Conservation (phyloP, 2,888 invertebrate genomes). For the Phytoseiulus persimilis region DNA sequence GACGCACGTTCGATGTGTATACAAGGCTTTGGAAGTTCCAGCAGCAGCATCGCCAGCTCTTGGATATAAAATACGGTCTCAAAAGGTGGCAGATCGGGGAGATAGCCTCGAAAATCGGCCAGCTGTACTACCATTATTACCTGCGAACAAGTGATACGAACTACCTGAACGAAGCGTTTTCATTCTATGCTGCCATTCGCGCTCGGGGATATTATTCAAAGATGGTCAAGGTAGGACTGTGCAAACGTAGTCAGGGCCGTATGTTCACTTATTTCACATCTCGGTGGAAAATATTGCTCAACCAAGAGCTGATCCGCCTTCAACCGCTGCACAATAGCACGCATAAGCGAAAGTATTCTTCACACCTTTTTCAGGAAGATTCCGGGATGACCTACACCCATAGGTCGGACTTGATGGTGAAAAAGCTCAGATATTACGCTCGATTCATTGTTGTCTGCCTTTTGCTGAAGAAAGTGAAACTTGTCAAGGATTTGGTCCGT, state of each 20-base stretch:
- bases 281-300: background rate
- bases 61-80: slow-evolving; percentile 85
- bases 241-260: background rate
- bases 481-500: slow-evolving; percentile 72
- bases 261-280: no score
- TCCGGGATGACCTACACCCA: slow-evolving; percentile 41
- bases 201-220: slow-evolving; percentile 87
- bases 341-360: no score
- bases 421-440: slow-evolving; percentile 85
- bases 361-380: slow-evolving; percentile 7
- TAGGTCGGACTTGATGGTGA: slow-evolving; percentile 82
- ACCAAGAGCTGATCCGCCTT: no score
- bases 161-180: slow-evolving; percentile 88
- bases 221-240: slow-evolving; percentile 67
- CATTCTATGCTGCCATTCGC: slow-evolving; percentile 89
- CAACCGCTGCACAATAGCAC: no score
- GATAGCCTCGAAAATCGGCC: slow-evolving; percentile 95
- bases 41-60: slow-evolving; percentile 76
- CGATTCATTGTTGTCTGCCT: slow-evolving; percentile 92
- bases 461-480: slow-evolving; percentile 80
- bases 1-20: slow-evolving; percentile 91
- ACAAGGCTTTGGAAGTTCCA: slow-evolving; percentile 97
- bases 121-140: slow-evolving; percentile 95
- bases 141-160: slow-evolving; percentile 90
- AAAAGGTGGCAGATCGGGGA: slow-evolving; percentile 98